Conservation (phyloP, 2,113 vertebrate genomes). For the Gambusia holbrooki region DNA sequence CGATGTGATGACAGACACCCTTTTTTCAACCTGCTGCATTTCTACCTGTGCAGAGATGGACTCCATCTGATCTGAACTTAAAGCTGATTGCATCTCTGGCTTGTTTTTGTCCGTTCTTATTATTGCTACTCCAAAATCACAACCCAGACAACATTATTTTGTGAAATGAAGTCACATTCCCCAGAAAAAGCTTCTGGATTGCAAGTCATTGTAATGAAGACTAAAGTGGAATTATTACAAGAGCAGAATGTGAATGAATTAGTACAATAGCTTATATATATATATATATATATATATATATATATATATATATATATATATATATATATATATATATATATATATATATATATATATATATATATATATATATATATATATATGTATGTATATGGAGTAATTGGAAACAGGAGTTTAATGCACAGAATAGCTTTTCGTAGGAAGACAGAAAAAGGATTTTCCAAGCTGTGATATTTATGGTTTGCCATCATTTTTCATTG, state of each 20-base stretch:
- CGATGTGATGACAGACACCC: neutral
- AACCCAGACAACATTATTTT: neutral
- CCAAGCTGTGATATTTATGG: neutral
- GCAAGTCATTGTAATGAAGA: too few species aligned
- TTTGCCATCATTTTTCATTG: neutral
- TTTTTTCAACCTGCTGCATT: neutral
- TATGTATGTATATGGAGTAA: neutral
- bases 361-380: too few species aligned
- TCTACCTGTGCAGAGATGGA: neutral
- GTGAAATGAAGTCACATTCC: too few species aligned
- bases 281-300: too few species aligned
- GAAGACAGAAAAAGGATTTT: too few species aligned
- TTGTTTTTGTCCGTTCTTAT: neutral
- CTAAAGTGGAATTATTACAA: too few species aligned
- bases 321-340: too few species aligned
- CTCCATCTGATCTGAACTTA: neutral
- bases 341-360: too few species aligned
- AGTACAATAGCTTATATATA: neutral
- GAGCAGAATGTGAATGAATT: neutral
- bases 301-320: too few species aligned
- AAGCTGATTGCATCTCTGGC: neutral
- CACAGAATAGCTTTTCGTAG: neutral
- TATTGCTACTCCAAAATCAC: neutral
- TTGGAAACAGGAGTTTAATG: neutral
- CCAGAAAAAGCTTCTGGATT: too few species aligned